Evolutionary conservation across 1,140 invertebrate genomes (phyloP).

Genomic region (Pogonomyrmex barbatus): DNA sequence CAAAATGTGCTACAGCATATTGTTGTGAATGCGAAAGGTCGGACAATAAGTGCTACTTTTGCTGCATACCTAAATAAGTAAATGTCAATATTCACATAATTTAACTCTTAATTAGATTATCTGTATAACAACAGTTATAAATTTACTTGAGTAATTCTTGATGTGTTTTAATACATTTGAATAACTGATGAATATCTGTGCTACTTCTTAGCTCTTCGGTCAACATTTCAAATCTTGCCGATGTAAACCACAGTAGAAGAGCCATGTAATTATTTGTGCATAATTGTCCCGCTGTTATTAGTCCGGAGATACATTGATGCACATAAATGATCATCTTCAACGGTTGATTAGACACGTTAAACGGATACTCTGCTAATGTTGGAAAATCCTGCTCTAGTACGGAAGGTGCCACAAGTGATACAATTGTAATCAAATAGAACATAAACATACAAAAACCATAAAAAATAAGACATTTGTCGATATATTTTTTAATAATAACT

Average conservation of each 20-base stretch:
- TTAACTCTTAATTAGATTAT: not conserved
- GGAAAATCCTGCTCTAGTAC: conserved; percentile 41
- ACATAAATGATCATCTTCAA: conserved; percentile 7
- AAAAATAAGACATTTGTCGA: conserved; percentile 39
- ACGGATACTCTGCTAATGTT: conserved; percentile 27
- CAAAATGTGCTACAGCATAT: not conserved
- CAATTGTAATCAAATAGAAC: conserved; percentile 56
- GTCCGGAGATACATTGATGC: not conserved
- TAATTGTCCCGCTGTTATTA: not conserved
- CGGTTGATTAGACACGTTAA: not conserved
- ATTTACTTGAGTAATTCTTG: conserved; percentile 38
- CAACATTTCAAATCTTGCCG: conserved; percentile 55
- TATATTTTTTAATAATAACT: not conserved
- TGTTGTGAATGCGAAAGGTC: not conserved
- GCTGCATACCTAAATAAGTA: not conserved
- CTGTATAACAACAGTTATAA: not conserved
- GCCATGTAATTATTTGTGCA: conserved; percentile 9
- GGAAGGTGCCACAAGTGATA: conserved; percentile 56
- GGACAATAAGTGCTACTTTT: not conserved
- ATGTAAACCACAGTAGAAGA: conserved; percentile 37
- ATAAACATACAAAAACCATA: conserved; percentile 51
- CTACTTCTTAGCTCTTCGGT: not conserved
- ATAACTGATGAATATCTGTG: not conserved
- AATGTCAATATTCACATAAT: not conserved
- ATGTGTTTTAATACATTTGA: conserved; percentile 44